phyloP scores from a whole-genome alignment of 2,113 vertebrate genomes.

The Chaetodon trifascialis region DNA sequence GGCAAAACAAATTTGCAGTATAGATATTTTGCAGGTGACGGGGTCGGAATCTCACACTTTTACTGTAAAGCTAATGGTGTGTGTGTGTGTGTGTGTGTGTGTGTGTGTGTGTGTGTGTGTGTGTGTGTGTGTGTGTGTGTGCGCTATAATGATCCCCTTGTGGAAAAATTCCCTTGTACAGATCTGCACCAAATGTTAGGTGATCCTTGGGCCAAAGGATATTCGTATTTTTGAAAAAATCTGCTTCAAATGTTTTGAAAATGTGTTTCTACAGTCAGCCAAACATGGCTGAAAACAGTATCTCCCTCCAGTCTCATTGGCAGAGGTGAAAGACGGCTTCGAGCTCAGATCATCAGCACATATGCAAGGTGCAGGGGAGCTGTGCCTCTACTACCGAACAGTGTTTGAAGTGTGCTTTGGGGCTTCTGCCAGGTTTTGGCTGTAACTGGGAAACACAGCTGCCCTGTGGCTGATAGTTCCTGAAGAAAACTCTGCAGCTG shows the following conservation, averaged over 20 bases:
- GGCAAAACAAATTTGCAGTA: too few relatives aligned
- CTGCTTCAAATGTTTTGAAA: background rate
- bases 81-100: too few relatives aligned
- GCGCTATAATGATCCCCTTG: background rate
- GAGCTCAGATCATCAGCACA: slow-evolving; percentile 21
- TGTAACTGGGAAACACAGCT: slow-evolving; percentile 57
- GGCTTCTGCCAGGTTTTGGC: slow-evolving; percentile 46
- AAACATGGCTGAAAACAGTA: background rate
- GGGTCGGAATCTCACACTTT: too few relatives aligned
- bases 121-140: too few relatives aligned
- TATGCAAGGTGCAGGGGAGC: slow-evolving; percentile 11
- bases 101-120: too few relatives aligned
- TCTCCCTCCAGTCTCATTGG: background rate
- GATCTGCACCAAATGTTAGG: background rate
- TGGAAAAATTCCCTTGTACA: background rate
- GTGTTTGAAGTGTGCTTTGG: slow-evolving; percentile 57
- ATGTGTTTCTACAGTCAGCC: background rate
- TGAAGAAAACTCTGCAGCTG: slow-evolving; percentile 35
- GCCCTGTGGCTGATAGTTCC: slow-evolving; percentile 68
- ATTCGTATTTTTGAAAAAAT: background rate
- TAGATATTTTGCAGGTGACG: too few relatives aligned
- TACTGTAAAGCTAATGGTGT: too few relatives aligned
- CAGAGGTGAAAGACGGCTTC: slow-evolving; percentile 16
- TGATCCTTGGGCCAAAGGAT: background rate
- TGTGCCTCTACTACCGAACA: slow-evolving; percentile 37